A percentile compares a stretch with the other conserved stretches of the same genome.
Conservation (phyloP, 2,888 invertebrate species). For the Malthinus flaveolus region DNA sequence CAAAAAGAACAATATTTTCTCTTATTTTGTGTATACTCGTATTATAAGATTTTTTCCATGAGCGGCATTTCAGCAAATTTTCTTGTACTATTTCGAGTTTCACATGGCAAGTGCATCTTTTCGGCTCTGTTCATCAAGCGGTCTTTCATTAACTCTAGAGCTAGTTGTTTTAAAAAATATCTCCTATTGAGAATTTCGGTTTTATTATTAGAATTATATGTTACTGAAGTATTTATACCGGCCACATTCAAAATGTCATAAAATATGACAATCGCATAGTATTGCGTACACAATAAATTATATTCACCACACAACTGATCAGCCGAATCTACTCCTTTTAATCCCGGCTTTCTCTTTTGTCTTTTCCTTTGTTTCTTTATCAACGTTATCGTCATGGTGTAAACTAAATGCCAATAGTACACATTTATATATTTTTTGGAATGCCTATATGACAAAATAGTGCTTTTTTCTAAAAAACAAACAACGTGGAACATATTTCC, state of each 20-base stretch:
- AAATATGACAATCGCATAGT: slow-evolving; percentile 16
- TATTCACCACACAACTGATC: background rate
- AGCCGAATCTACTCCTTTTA: background rate
- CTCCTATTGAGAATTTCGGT: background rate
- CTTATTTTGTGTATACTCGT: background rate
- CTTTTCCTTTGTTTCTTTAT: background rate
- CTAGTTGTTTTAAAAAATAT: background rate
- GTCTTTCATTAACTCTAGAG: background rate
- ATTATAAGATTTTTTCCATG: background rate
- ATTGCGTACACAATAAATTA: slow-evolving; percentile 7
- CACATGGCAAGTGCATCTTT: background rate
- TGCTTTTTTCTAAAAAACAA: slow-evolving; percentile 23
- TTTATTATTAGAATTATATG: background rate
- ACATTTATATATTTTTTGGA: background rate
- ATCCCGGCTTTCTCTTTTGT: background rate
- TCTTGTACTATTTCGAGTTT: background rate
- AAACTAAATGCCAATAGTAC: background rate
- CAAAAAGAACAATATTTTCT: background rate
- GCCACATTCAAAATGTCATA: slow-evolving; percentile 8
- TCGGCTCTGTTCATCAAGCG: background rate
- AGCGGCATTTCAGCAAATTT: background rate
- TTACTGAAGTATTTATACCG: slow-evolving; percentile 7
- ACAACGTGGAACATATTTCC: slow-evolving; percentile 17
- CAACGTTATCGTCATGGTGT: background rate
- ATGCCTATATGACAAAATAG: background rate